Conservation (phyloP, 37 sponge, comb jelly and placozoan genomes). For the Sycon ciliatum region DNA sequence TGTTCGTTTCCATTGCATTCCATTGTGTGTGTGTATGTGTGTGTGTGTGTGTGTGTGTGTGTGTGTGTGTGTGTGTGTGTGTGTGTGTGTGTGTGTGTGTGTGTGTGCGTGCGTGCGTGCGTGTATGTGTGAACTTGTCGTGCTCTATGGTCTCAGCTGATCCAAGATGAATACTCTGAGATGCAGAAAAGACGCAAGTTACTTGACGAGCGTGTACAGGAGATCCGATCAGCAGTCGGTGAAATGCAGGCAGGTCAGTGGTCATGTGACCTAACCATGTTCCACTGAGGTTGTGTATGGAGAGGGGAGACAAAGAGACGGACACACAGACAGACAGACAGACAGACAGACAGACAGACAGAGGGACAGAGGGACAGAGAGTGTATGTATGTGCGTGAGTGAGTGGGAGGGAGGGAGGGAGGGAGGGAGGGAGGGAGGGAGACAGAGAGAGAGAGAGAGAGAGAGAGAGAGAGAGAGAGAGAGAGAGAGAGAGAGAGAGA, state of each 20-base stretch:
- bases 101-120: not conserved
- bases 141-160: conserved; percentile 12
- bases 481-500: not conserved
- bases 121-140: too few species aligned
- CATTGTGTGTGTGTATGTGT: not conserved
- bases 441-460: not conserved
- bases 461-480: not conserved
- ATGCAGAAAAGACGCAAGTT: not conserved
- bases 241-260: not conserved
- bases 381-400: too few species aligned
- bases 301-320: not conserved
- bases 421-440: too few species aligned
- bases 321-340: too few species aligned
- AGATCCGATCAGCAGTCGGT: not conserved
- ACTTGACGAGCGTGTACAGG: not conserved
- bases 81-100: conserved; percentile 5
- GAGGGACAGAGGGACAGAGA: too few species aligned
- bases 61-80: conserved; percentile 5
- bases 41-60: not conserved
- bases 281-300: not conserved
- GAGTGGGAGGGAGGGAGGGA: too few species aligned
- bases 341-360: too few species aligned
- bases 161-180: not conserved
- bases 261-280: not conserved
- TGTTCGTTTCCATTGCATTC: too few species aligned